Conservation (phyloP, 2,888 invertebrate species). For the Pandemis cinnamomeana region DNA sequence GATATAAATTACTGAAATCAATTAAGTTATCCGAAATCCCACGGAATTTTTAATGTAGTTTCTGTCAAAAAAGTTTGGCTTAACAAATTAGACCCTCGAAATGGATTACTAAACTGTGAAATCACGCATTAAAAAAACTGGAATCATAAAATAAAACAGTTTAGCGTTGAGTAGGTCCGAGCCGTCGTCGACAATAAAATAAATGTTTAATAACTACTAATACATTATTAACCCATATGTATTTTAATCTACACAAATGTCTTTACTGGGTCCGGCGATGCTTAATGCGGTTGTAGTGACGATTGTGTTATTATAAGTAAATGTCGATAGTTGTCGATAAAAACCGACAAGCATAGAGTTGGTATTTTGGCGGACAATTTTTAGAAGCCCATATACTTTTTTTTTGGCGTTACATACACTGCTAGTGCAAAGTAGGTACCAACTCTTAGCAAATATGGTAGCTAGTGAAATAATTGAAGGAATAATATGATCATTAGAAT, state of each 20-base stretch:
- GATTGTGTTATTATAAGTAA: conserved; percentile 44
- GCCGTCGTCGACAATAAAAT: conserved; percentile 54
- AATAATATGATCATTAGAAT: too few species aligned
- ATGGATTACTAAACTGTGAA: conserved; percentile 37
- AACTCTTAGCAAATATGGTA: too few species aligned
- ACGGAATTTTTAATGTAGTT: not conserved
- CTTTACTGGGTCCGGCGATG: conserved; percentile 59
- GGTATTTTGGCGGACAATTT: too few species aligned
- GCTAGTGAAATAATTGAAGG: too few species aligned
- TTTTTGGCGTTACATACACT: too few species aligned
- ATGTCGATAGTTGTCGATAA: conserved; percentile 12
- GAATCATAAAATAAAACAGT: conserved; percentile 48
- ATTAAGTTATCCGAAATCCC: not conserved
- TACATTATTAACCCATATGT: conserved; percentile 67
- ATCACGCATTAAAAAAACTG: conserved; percentile 25
- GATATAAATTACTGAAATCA: too few species aligned
- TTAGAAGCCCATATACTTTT: too few species aligned
- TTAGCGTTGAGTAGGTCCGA: conserved; percentile 47
- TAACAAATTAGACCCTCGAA: conserved; percentile 27
- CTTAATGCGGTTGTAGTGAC: conserved; percentile 51
- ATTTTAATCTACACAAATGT: conserved; percentile 77
- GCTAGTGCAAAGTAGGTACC: too few species aligned
- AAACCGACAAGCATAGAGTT: not conserved
- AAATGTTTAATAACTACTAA: conserved; percentile 69
- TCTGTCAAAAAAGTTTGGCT: conserved; percentile 1